phyloP scores from a whole-genome alignment of 37 sponge, comb jelly and placozoan genomes.

The Spongia lamella region DNA sequence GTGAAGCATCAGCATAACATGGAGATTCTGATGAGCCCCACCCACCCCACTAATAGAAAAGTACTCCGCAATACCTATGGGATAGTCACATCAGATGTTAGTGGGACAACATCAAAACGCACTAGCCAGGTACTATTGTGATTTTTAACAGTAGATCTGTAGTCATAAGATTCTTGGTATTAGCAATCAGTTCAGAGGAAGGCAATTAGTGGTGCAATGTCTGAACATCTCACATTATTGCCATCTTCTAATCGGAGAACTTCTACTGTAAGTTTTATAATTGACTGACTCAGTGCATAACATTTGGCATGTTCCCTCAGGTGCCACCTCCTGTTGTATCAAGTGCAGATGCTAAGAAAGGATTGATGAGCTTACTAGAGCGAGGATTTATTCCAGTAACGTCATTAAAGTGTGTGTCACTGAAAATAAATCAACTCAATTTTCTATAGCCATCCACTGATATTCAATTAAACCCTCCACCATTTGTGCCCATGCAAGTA shows the following conservation, averaged over 20 bases:
- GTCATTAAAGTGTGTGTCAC: not conserved
- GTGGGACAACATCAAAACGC: no score
- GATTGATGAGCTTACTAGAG: slow-evolving; percentile 89
- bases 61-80: no score
- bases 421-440: not conserved
- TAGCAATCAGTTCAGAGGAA: no score
- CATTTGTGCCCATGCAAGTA: slow-evolving; percentile 46
- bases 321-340: slow-evolving; percentile 74
- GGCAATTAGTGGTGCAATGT: slow-evolving; percentile 18
- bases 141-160: no score
- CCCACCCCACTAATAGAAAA: no score
- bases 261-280: slow-evolving; percentile 30
- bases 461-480: slow-evolving; percentile 76
- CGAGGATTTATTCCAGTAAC: slow-evolving; percentile 92
- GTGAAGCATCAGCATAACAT: no score
- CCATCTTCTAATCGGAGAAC: slow-evolving; percentile 58
- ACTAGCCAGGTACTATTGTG: no score
- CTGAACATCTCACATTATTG: slow-evolving; percentile 32
- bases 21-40: no score
- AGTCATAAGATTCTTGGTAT: no score
- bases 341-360: slow-evolving; percentile 77
- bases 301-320: slow-evolving; percentile 15
- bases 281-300: no score
- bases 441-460: slow-evolving; percentile 72
- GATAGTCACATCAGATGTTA: no score